A percentile compares a stretch with the other conserved stretches of the same genome.
Conservation (phyloP, 2,113 vertebrate species). For the Albula goreensis region DNA sequence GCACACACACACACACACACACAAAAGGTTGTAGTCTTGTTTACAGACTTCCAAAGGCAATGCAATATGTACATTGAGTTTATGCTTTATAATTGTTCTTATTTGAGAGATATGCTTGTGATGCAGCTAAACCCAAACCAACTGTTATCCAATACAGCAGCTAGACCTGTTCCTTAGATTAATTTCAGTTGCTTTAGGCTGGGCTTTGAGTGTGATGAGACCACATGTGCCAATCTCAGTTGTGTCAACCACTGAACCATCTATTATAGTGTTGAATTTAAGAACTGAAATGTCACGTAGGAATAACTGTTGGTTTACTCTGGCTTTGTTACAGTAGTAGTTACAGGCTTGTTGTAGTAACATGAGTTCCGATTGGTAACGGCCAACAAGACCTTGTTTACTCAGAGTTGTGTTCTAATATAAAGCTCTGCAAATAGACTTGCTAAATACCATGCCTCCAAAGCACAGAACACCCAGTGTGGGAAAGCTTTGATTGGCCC, state of each 20-base stretch:
- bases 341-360: constrained; percentile 6
- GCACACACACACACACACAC: background rate
- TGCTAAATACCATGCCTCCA: background rate
- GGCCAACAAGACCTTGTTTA: constrained; percentile 9
- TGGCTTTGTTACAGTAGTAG: background rate
- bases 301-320: background rate
- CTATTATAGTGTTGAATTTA: background rate
- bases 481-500: background rate
- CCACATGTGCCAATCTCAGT: constrained; percentile 9
- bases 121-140: background rate
- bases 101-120: background rate
- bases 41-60: constrained; percentile 4
- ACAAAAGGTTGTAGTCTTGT: background rate
- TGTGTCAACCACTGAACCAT: background rate
- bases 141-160: background rate
- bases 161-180: background rate
- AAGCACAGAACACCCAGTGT: background rate
- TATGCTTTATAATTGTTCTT: background rate
- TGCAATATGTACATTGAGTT: background rate
- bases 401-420: background rate
- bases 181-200: background rate
- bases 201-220: background rate
- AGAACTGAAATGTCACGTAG: background rate
- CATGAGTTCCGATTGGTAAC: background rate
- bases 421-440: background rate